These are phyloP conservation scores for Mimas tiliae DNA, from an alignment of 2,888 invertebrate species.

Conservation along the genomic window DNA sequence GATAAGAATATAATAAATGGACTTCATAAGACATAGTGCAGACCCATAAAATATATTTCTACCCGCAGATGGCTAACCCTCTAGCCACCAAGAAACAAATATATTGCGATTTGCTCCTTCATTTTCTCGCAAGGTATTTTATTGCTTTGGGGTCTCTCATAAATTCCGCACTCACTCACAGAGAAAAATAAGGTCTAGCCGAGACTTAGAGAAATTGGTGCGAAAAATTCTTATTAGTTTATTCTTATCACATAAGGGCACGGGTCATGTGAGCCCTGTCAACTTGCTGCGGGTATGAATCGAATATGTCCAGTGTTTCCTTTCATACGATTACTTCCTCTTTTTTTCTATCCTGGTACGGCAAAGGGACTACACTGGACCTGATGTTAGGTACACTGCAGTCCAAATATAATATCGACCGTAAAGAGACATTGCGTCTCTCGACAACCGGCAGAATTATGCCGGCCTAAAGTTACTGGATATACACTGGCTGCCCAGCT, in stretches of 20 bases:
- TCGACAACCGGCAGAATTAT: too few relatives aligned
- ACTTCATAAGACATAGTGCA: slow-evolving; percentile 53
- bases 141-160: slow-evolving; percentile 82
- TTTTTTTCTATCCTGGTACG: background rate
- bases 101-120: slow-evolving; percentile 84
- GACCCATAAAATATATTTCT: slow-evolving; percentile 66
- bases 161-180: slow-evolving; percentile 81
- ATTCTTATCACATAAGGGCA: slow-evolving; percentile 63
- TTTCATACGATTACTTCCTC: background rate
- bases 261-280: slow-evolving; percentile 29
- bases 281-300: background rate
- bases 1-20: slow-evolving; percentile 53
- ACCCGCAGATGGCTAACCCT: slow-evolving; percentile 71
- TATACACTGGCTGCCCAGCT: too few relatives aligned
- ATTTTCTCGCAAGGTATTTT: slow-evolving; percentile 84
- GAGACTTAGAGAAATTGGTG: slow-evolving; percentile 70
- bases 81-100: slow-evolving; percentile 80
- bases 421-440: too few relatives aligned
- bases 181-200: slow-evolving; percentile 80
- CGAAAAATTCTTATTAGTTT: slow-evolving; percentile 76
- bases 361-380: too few relatives aligned
- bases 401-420: too few relatives aligned
- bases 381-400: too few relatives aligned
- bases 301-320: background rate
- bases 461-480: too few relatives aligned